Conservation (phyloP, 2,888 invertebrate genomes). For the Quadroppia sp. region DNA sequence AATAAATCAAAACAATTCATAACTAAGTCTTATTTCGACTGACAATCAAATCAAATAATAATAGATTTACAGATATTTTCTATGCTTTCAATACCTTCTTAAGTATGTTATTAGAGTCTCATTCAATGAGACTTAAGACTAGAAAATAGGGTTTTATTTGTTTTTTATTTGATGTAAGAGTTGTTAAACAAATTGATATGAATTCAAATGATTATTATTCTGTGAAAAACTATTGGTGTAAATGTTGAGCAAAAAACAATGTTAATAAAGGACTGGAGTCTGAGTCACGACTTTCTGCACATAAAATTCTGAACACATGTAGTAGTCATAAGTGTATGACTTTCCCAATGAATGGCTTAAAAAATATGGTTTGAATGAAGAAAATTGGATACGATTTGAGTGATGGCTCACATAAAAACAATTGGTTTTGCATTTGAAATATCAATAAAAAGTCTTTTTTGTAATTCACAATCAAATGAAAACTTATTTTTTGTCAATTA, state of each 20-base stretch:
- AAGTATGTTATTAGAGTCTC: background rate
- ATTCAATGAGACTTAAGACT: conserved; percentile 29
- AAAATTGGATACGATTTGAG: background rate
- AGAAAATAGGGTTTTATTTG: background rate
- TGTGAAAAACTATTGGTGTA: background rate
- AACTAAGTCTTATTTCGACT: background rate
- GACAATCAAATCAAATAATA: conserved; percentile 14
- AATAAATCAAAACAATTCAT: conserved; percentile 10
- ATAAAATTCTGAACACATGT: conserved; percentile 12
- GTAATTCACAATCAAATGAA: too few relatives aligned
- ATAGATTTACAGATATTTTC: conserved; percentile 14
- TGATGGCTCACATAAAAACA: too few relatives aligned
- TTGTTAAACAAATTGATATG: background rate
- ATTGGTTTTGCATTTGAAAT: too few relatives aligned
- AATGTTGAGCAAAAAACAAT: background rate
- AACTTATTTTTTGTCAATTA: too few relatives aligned
- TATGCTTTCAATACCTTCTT: conserved; percentile 4
- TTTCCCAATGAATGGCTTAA: conserved; percentile 1
- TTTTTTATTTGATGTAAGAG: background rate
- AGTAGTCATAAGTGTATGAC: background rate
- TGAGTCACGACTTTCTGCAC: conserved; percentile 31
- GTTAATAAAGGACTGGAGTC: conserved; percentile 15
- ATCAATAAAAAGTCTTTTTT: too few relatives aligned
- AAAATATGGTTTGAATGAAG: background rate
- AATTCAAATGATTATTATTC: background rate